Conservation (phyloP, 1,140 invertebrate genomes). For the Portunus trituberculatus region DNA sequence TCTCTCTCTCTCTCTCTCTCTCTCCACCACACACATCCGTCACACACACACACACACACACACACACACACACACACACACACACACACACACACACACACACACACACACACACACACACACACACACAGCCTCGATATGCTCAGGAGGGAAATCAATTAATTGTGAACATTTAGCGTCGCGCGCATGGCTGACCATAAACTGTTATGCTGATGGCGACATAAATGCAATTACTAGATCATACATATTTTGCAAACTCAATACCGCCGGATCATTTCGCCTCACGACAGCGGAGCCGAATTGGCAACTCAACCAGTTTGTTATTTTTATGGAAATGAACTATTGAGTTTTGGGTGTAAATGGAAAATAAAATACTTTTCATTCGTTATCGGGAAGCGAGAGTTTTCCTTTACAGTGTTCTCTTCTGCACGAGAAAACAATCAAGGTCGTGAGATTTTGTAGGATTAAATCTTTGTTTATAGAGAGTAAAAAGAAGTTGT, state of each 20-base stretch:
- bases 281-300: conserved; percentile 30
- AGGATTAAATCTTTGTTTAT: conserved; percentile 2
- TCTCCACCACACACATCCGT: neutral
- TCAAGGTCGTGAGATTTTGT: neutral
- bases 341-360: conserved; percentile 5
- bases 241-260: conserved; percentile 45
- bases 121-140: neutral
- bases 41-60: neutral
- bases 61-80: conserved; percentile 7
- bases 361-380: conserved; percentile 12
- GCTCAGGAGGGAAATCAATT: conserved; percentile 1
- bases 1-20: too few relatives aligned
- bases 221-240: conserved; percentile 45
- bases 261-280: conserved; percentile 27
- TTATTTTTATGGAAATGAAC: conserved; percentile 32
- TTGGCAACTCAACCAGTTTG: conserved; percentile 4
- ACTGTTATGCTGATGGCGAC: conserved; percentile 27
- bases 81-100: conserved; percentile 34
- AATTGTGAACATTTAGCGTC: neutral
- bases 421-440: neutral
- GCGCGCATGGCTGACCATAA: conserved; percentile 16
- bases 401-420: neutral
- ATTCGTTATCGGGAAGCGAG: neutral
- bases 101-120: conserved; percentile 30
- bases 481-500: too few relatives aligned